Percentiles rank a stretch among this genome's conserved stretches.
These are phyloP conservation scores for Premnoplex brunnescens DNA, from an alignment of 2,797 vertebrate genomes.

Conservation along the genomic window DNA sequence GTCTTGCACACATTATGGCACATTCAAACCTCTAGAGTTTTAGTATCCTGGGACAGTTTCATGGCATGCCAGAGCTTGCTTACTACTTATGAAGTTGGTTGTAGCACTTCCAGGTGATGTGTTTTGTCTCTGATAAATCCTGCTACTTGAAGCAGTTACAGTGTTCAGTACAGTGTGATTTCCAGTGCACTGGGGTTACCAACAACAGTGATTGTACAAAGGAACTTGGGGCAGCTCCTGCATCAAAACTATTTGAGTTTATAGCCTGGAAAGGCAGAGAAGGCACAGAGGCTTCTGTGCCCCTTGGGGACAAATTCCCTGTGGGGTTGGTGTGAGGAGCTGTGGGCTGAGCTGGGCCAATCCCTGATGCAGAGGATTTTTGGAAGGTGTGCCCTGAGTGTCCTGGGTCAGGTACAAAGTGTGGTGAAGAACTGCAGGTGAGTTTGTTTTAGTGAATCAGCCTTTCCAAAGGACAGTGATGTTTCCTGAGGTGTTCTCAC, in stretches of 20 bases:
- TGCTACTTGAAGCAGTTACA: background rate
- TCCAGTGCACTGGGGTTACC: background rate
- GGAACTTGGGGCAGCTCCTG: background rate
- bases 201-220: background rate
- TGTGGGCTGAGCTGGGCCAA: background rate
- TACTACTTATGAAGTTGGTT: background rate
- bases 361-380: background rate
- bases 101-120: background rate
- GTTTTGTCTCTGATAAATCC: background rate
- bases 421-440: background rate
- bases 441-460: background rate
- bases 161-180: accelerated
- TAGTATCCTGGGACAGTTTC: background rate
- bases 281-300: background rate
- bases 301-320: background rate
- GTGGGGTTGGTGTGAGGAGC: background rate
- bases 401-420: background rate
- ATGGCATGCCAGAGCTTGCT: background rate
- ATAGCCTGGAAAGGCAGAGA: background rate
- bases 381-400: background rate
- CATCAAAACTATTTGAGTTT: background rate
- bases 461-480: background rate
- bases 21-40: background rate
- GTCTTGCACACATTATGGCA: background rate
- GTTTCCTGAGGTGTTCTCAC: background rate